Evolutionary conservation across 2,888 invertebrate genomes (phyloP), one percentile per base, ranked within the genome.

Genomic region (Trilocha varians): DNA sequence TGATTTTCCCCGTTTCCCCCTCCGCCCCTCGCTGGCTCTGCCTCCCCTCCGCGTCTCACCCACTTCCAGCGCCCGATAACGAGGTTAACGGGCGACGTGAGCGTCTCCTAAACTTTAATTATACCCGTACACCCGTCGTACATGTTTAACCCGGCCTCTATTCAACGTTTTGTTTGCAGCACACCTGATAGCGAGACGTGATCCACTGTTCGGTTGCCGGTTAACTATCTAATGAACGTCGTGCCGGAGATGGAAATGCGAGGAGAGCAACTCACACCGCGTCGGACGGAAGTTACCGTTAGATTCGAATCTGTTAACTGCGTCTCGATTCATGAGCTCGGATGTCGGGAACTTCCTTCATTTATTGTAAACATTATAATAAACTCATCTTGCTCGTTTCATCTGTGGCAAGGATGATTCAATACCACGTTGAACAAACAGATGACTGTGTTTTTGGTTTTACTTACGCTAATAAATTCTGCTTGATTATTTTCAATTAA

Each of bases 51-150:
- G 77, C 83, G 83, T 83, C 83, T 83, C 83, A 83, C 84, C 84
- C 84, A 83, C 83, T 83, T 83, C 83, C 78, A 83, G 78, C 83
- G 80, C 83, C 83, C 83, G 84, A 85, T 85, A 85, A 85, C 85
- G 84, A 85, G 85, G 85, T 85, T 85, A 85, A 85, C 84, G 83
- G 83, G 85, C 85, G 83, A 84, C 85, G 84, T 83, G 84, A 83
- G 84, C 82, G 82, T 84, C 82, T 84, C 83, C 83, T 84, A 85
- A 85, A 85, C 84, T 85, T 84, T 85, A 85, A 84, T 85, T 84
- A 85, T 82, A 82, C 82, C 78, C 76, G 79, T 85, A 83, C 82
- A 82, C 72, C 78, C 78, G 77, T 75, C 77, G 78, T 82, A 79
- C 82, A 85, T 85, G 84, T 83, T 85, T 80, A 83, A 82, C 78